Conservation (phyloP, 2,113 vertebrate species). For the Amphilophus citrinellus region DNA sequence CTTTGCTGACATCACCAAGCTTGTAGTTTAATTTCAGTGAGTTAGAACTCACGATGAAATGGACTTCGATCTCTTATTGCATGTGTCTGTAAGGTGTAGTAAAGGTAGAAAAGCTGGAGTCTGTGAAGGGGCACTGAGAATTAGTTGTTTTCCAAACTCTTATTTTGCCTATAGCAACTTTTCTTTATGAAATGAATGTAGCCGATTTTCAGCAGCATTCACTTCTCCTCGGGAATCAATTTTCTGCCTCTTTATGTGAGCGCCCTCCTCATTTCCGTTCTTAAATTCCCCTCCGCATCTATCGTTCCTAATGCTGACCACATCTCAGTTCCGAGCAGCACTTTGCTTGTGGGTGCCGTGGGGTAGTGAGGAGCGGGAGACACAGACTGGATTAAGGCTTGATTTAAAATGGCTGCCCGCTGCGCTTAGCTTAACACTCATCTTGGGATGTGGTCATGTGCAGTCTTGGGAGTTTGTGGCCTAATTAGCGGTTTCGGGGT, state of each 20-base stretch:
- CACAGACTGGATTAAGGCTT: slow-evolving; percentile 63
- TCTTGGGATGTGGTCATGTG: slow-evolving; percentile 63
- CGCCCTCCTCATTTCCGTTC: slow-evolving; percentile 30
- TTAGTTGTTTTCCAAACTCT: slow-evolving; percentile 2
- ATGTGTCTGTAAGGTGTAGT: background rate
- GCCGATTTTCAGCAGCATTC: slow-evolving; percentile 30
- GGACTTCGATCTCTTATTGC: background rate
- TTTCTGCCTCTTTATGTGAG: slow-evolving; percentile 44
- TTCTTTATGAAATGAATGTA: slow-evolving; percentile 56
- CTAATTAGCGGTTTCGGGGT: slow-evolving; percentile 62
- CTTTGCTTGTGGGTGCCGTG: slow-evolving; percentile 51
- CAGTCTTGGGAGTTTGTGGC: slow-evolving; percentile 63
- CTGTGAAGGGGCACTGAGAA: slow-evolving; percentile 9
- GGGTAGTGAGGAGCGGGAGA: slow-evolving; percentile 43
- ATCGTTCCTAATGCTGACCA: slow-evolving; percentile 54
- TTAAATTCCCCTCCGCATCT: slow-evolving; percentile 56
- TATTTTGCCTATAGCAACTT: slow-evolving; percentile 19
- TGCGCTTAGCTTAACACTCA: slow-evolving; percentile 56
- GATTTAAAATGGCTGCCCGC: slow-evolving; percentile 70
- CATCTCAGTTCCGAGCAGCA: slow-evolving; percentile 57
- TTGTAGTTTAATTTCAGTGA: slow-evolving; percentile 8
- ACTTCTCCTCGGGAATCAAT: slow-evolving; percentile 50
- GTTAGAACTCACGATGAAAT: background rate
- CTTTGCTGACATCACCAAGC: slow-evolving; percentile 10
- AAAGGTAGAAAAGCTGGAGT: background rate